Conservation (phyloP, 2,888 invertebrate genomes). For the Dione juno region DNA sequence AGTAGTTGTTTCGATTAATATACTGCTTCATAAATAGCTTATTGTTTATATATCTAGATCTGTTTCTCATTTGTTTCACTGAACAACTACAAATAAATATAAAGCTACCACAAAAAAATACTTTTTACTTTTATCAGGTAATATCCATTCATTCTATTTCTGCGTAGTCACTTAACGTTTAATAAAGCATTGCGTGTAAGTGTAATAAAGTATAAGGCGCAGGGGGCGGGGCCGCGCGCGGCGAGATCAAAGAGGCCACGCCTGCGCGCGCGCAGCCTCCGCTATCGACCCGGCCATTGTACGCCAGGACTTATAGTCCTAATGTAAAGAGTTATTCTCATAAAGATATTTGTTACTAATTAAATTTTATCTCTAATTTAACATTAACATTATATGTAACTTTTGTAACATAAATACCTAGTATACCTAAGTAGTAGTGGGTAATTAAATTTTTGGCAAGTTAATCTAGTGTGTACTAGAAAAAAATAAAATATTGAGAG, state of each 20-base stretch:
- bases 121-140: conserved; percentile 8
- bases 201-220: conserved; percentile 22
- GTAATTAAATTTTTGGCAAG: too few relatives aligned
- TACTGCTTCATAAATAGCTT: too few relatives aligned
- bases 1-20: too few relatives aligned
- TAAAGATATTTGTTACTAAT: not conserved
- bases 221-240: conserved; percentile 43
- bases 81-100: too few relatives aligned
- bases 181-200: conserved; percentile 33
- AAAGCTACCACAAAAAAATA: not conserved
- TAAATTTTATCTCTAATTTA: not conserved
- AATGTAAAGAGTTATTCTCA: not conserved
- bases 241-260: conserved; percentile 45
- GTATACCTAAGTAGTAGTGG: too few relatives aligned
- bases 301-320: not conserved
- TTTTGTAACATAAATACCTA: too few relatives aligned
- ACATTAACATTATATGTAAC: too few relatives aligned
- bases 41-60: too few relatives aligned
- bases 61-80: too few relatives aligned
- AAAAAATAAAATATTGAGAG: too few relatives aligned
- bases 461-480: too few relatives aligned
- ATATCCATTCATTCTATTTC: conserved; percentile 24
- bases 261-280: conserved; percentile 39
- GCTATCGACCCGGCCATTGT: conserved; percentile 21
- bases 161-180: conserved; percentile 22